Evolutionary conservation across 2,797 vertebrate species (phyloP).

Genomic region (Poeciliopsis paucimaculata): DNA sequence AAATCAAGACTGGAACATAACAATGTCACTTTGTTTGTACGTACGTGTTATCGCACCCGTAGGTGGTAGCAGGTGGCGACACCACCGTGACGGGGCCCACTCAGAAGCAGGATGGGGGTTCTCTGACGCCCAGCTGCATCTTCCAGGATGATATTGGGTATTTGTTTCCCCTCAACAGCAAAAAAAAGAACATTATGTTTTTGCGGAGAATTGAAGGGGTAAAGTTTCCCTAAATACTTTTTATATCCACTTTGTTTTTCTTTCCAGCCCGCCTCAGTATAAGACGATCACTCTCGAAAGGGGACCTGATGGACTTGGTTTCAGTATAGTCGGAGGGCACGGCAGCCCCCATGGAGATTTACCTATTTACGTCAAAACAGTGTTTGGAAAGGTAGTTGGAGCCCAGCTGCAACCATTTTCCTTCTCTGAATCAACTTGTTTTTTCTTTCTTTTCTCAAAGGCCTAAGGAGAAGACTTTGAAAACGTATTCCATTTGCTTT

Average conservation of each 20-base stretch:
- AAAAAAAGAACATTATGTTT: background rate
- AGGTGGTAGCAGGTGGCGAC: conserved; percentile 91
- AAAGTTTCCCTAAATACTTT: background rate
- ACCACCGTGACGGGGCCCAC: conserved; percentile 89
- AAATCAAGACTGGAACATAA: conserved; percentile 19
- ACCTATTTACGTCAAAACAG: conserved; percentile 97
- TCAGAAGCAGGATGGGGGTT: conserved; percentile 79
- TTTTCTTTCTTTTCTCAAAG: background rate
- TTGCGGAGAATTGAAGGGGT: background rate
- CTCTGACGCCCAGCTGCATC: conserved; percentile 86
- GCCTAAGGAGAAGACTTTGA: background rate
- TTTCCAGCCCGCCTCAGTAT: conserved; percentile 91
- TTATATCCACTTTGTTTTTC: background rate
- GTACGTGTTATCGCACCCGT: conserved; percentile 16
- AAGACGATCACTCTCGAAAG: conserved; percentile 91
- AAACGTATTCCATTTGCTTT: background rate
- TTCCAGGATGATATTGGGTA: conserved; percentile 97
- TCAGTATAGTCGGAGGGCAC: conserved; percentile 96
- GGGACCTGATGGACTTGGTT: conserved; percentile 96
- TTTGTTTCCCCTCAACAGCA: background rate
- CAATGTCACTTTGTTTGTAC: conserved; percentile 11
- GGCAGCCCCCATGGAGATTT: conserved; percentile 97
- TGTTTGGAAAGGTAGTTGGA: conserved; percentile 90
- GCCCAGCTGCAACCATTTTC: background rate
- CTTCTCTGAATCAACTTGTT: background rate